Base-by-base conservation (phyloP, 2,888 invertebrate species). In the Hedychridium roseum region DNA sequence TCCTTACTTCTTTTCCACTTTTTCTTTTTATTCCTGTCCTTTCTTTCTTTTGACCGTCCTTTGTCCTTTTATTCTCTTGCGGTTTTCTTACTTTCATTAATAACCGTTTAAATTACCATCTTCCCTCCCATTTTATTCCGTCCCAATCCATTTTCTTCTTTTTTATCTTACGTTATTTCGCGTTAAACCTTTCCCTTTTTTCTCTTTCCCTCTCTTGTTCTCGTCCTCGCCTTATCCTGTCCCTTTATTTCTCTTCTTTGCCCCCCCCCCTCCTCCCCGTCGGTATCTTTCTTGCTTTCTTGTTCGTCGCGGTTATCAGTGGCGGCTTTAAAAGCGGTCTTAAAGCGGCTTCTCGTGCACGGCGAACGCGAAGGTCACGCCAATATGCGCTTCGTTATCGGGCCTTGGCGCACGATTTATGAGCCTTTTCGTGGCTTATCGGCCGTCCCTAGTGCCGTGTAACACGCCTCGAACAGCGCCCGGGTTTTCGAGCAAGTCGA, bases 331-430 rank as follows among this genome's bases (percentile, higher is more conserved):
- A 58, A 58, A 44, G 41, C 43, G 46, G 46, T 43, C 49, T 60
- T 43, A 57, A 49, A 49, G 40, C 49, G 42, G 28, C 42, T 32
- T 40, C 37, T 30, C 45, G 49, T 42, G 32, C 53, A 43, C 38
- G 14, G 46, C 45, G 37, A 48, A 54, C 40, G 44, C 49, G 41
- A 70, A 70, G 70, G 71, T 70, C 71, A 66, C 60, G 62, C 61
- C 51, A 64, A 65, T n/a, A n/a, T 55, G 64, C 62, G 64, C 53
- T 51, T 57, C 63, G 60, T 69, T 70, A 70, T 70, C 70, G 58
- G 54, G 49, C 36, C 48, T 56, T 36, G 40, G 57, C 46, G 39
- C 46, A 44, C 66, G 47, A 60, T 65, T 66, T 65, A 65, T 32
- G 57, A 60, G 54, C 48, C 48, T 57, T 64, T 61, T 50, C 54